Percentiles rank a stretch among this genome's conserved stretches.
Conservation (phyloP, 2,797 vertebrate genomes). For the Geotrypetes seraphini region DNA sequence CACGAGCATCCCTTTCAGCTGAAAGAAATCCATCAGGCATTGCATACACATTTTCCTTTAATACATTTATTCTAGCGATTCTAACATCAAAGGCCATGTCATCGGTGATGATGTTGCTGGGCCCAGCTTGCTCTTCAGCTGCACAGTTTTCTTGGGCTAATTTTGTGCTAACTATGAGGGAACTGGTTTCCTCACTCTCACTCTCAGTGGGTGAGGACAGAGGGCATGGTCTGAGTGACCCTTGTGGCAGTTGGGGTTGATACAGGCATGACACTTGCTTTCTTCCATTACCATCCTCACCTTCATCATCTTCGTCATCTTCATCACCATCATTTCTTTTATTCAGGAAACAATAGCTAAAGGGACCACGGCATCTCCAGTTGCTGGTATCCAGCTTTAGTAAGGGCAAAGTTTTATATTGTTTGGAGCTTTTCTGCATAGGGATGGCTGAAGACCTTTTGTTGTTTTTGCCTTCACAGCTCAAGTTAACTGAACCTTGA, state of each 20-base stretch:
- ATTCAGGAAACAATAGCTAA: slow-evolving; percentile 78
- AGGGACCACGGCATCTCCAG: slow-evolving; percentile 76
- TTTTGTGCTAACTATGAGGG: slow-evolving; percentile 23
- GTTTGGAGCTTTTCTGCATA: slow-evolving; percentile 68
- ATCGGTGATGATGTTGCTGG: slow-evolving; percentile 37
- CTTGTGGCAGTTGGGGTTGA: slow-evolving; percentile 21
- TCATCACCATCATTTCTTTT: slow-evolving; percentile 46
- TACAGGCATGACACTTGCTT: slow-evolving; percentile 45
- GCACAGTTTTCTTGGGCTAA: slow-evolving; percentile 38
- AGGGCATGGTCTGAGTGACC: slow-evolving; percentile 20
- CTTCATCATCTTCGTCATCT: slow-evolving; percentile 60
- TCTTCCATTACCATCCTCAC: slow-evolving; percentile 13
- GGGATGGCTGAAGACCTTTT: slow-evolving; percentile 45
- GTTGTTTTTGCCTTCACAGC: slow-evolving; percentile 42
- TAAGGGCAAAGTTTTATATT: slow-evolving; percentile 57
- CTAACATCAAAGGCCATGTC: slow-evolving; percentile 63
- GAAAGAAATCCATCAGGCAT: slow-evolving; percentile 78
- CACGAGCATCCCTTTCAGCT: slow-evolving; percentile 82
- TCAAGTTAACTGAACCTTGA: slow-evolving; percentile 63
- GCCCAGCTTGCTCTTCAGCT: slow-evolving; percentile 30
- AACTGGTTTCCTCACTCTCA: slow-evolving; percentile 32
- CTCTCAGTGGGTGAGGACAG: slow-evolving; percentile 11
- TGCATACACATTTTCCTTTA: slow-evolving; percentile 80
- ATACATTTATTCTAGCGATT: slow-evolving; percentile 63
- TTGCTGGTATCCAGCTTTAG: slow-evolving; percentile 56